Conservation (phyloP, 2,888 invertebrate genomes). For the Iphiclides podalirius region DNA sequence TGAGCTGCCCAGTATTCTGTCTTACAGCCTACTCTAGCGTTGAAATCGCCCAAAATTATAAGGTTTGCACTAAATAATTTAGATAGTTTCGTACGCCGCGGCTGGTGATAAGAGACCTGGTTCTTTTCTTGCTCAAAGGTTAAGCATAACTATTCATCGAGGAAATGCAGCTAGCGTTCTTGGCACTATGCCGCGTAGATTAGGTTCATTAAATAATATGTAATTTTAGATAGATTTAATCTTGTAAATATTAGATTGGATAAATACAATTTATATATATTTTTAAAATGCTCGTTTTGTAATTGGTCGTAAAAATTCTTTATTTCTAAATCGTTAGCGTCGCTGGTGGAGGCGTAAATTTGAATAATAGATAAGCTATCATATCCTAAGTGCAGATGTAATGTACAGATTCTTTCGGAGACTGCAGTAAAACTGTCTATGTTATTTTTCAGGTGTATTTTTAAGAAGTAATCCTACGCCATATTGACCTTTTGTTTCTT, state of each 20-base stretch:
- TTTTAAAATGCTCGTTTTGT: too few relatives aligned
- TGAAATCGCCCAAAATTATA: background rate
- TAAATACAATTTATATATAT: too few relatives aligned
- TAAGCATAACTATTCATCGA: too few relatives aligned
- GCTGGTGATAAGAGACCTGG: too few relatives aligned
- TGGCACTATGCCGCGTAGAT: too few relatives aligned
- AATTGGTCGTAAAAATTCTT: background rate
- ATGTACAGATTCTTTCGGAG: constrained; percentile 14
- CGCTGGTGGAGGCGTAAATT: background rate
- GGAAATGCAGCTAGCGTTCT: too few relatives aligned
- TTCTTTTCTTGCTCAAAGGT: too few relatives aligned
- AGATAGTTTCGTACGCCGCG: too few relatives aligned
- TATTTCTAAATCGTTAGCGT: constrained; percentile 13
- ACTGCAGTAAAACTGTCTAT: constrained; percentile 20
- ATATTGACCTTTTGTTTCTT: constrained; percentile 22
- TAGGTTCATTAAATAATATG: too few relatives aligned
- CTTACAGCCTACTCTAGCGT: constrained; percentile 18
- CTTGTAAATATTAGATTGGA: too few relatives aligned
- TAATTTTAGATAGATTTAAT: too few relatives aligned
- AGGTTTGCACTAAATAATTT: constrained; percentile 7
- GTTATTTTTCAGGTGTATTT: constrained; percentile 13
- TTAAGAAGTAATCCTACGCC: constrained; percentile 24
- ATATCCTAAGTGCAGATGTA: background rate
- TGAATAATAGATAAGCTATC: too few relatives aligned
- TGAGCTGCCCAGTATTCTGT: constrained; percentile 20